Evolutionary conservation across 2,888 invertebrate genomes (phyloP).

Genomic region (Tetranychus piercei): DNA sequence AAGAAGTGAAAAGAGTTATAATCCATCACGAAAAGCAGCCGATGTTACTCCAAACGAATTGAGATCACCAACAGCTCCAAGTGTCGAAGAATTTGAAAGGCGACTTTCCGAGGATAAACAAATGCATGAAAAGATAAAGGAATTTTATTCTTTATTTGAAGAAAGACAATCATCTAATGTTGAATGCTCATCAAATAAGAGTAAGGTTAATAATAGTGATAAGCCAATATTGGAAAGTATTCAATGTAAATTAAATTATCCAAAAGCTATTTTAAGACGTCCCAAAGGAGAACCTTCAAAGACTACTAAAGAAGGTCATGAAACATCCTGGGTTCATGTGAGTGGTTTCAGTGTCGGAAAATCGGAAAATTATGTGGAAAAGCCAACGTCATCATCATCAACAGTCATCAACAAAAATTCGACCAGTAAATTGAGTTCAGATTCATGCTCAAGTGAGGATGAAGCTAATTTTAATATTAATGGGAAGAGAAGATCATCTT

Average conservation of each 20-base stretch:
- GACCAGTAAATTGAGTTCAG: neutral
- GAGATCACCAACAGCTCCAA: neutral
- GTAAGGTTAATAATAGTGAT: neutral
- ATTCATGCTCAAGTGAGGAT: neutral
- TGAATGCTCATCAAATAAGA: neutral
- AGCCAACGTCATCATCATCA: neutral
- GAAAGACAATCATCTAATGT: neutral
- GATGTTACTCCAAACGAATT: no score
- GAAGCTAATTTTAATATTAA: neutral
- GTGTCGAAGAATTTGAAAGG: conserved; percentile 6
- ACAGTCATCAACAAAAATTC: neutral
- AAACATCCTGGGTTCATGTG: conserved; percentile 11
- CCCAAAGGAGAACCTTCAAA: neutral
- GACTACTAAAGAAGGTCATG: conserved; percentile 5
- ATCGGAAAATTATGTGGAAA: neutral
- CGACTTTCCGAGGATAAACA: conserved; percentile 3
- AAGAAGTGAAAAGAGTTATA: no score
- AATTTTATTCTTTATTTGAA: conserved; percentile 5
- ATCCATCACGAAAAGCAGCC: no score
- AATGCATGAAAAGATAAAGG: neutral
- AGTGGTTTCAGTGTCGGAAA: neutral
- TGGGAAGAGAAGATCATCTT: neutral
- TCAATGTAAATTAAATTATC: neutral
- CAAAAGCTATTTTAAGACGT: neutral
- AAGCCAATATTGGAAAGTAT: neutral